These are phyloP conservation scores for Xyliphius kryptos DNA, from an alignment of 2,113 vertebrate species.

Conservation along the genomic window DNA sequence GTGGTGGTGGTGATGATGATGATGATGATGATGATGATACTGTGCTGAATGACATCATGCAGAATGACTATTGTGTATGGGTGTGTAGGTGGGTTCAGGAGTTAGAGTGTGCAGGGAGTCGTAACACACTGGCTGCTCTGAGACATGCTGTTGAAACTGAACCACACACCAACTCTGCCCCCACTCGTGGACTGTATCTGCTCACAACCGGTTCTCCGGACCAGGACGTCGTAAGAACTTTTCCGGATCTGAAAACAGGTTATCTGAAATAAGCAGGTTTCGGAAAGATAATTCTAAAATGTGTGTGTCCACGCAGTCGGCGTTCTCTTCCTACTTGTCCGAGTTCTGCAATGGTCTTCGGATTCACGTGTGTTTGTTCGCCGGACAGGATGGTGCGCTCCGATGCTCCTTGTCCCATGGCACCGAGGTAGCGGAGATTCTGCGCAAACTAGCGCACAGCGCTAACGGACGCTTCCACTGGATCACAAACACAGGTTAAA, in stretches of 20 bases:
- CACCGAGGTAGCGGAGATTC: slow-evolving; percentile 46
- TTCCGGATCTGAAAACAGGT: too few relatives aligned
- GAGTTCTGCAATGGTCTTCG: slow-evolving; percentile 60
- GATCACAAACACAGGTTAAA: slow-evolving; percentile 70
- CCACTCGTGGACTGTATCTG: slow-evolving; percentile 69
- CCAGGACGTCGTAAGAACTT: slow-evolving; percentile 66
- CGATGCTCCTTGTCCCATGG: slow-evolving; percentile 41
- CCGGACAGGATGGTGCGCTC: slow-evolving; percentile 23
- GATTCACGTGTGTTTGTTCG: slow-evolving; percentile 71
- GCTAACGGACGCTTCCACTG: slow-evolving; percentile 70
- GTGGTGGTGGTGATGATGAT: slow-evolving; percentile 13
- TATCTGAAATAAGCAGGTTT: too few relatives aligned
- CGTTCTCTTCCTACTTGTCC: slow-evolving; percentile 56
- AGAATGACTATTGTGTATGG: too few relatives aligned
- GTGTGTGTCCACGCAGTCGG: slow-evolving; percentile 34
- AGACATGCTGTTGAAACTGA: slow-evolving; percentile 63
- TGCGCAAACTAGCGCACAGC: slow-evolving; percentile 52
- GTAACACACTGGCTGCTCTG: slow-evolving; percentile 66
- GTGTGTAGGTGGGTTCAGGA: slow-evolving; percentile 66
- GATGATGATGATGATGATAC: too few relatives aligned
- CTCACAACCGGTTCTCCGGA: slow-evolving; percentile 73
- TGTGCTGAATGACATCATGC: too few relatives aligned
- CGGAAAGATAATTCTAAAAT: too few relatives aligned
- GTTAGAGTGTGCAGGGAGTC: slow-evolving; percentile 62
- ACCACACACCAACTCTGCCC: slow-evolving; percentile 51